Conservation (phyloP, 1,140 invertebrate genomes). For the Trigoniulus corallinus region DNA sequence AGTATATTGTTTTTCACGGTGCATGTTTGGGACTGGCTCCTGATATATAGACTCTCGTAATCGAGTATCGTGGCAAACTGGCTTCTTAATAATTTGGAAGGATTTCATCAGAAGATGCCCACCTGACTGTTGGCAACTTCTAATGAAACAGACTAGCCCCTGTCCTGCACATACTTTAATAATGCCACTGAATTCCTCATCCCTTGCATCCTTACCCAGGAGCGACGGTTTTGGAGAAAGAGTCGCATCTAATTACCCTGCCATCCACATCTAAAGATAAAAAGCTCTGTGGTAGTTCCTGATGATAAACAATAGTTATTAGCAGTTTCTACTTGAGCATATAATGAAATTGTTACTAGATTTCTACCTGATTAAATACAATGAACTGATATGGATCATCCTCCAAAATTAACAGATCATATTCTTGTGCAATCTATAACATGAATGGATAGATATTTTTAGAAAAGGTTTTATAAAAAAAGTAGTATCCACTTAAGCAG, state of each 20-base stretch:
- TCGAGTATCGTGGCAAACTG: too few species aligned
- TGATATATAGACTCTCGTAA: too few species aligned
- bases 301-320: constrained; percentile 10
- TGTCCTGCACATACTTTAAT: too few species aligned
- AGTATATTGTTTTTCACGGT: too few species aligned
- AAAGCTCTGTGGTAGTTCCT: constrained; percentile 45
- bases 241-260: constrained; percentile 57
- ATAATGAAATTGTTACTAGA: neutral
- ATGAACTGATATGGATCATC: constrained; percentile 67
- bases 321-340: neutral
- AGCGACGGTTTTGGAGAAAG: constrained; percentile 59
- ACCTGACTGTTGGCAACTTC: too few species aligned
- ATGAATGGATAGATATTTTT: constrained; percentile 5
- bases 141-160: too few species aligned
- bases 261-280: constrained; percentile 57
- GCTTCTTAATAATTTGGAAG: too few species aligned
- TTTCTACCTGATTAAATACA: constrained; percentile 37
- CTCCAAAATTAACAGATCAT: constrained; percentile 59
- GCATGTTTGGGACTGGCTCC: too few species aligned
- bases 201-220: constrained; percentile 18
- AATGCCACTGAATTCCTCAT: too few species aligned
- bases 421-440: constrained; percentile 42
- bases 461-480: too few species aligned
- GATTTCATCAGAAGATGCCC: too few species aligned
- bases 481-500: too few species aligned